phyloP scores from a whole-genome alignment of 2,113 vertebrate genomes.

The Pangasianodon gigas region DNA sequence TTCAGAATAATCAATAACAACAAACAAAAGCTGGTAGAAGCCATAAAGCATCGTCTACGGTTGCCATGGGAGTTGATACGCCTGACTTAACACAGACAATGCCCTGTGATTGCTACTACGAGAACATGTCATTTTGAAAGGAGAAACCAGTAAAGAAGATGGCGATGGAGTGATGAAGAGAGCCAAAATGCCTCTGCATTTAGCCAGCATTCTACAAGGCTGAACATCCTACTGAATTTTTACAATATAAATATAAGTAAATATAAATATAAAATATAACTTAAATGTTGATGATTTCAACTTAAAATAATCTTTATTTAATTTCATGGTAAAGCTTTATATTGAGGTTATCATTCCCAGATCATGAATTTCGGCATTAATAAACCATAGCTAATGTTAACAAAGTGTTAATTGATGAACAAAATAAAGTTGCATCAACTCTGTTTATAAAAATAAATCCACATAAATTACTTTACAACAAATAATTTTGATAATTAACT shows the following conservation, averaged over 20 bases:
- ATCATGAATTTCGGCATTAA: neutral
- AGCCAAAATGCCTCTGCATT: neutral
- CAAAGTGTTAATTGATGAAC: neutral
- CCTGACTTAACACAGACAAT: slow-evolving; percentile 45
- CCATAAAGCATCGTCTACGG: slow-evolving; percentile 4
- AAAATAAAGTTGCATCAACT: neutral
- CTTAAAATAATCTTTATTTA: neutral
- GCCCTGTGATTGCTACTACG: slow-evolving; percentile 13
- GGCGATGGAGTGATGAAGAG: slow-evolving; percentile 8
- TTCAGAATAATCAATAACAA: slow-evolving; percentile 38
- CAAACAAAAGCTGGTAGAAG: slow-evolving; percentile 34
- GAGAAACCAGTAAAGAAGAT: slow-evolving; percentile 10
- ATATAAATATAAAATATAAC: neutral
- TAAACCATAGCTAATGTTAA: neutral
- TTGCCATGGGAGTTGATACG: slow-evolving; percentile 33
- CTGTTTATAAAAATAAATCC: neutral
- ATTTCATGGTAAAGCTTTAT: neutral
- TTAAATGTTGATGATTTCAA: neutral
- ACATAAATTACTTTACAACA: neutral
- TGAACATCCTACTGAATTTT: neutral
- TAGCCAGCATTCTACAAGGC: neutral
- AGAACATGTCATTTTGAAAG: slow-evolving; percentile 3
- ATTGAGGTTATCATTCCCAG: neutral
- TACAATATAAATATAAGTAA: neutral
- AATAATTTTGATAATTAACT: neutral